Evolutionary conservation across 2,888 invertebrate species (phyloP).

Genomic region (Macaria liturata): DNA sequence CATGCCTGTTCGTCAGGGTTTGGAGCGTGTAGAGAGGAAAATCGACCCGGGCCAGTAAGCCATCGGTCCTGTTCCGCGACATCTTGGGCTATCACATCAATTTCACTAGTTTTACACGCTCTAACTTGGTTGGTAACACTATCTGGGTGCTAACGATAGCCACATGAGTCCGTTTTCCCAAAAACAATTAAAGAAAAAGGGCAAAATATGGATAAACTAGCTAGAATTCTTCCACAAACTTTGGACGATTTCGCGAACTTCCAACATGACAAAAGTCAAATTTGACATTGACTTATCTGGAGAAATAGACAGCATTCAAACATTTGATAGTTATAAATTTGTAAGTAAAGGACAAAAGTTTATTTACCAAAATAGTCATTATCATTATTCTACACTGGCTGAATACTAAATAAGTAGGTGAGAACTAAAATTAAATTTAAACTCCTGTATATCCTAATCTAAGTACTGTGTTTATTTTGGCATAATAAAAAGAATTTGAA

Average conservation of each 20-base stretch:
- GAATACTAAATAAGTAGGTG: too few relatives aligned
- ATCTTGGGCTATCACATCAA: constrained; percentile 66
- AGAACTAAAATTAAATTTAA: too few relatives aligned
- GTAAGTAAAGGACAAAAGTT: too few relatives aligned
- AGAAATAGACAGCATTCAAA: not conserved
- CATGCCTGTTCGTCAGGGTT: constrained; percentile 95
- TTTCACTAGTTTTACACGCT: constrained; percentile 44
- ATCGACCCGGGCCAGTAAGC: constrained; percentile 93
- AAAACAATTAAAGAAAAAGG: constrained; percentile 46
- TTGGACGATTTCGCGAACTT: constrained; percentile 54
- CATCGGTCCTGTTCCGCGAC: constrained; percentile 84
- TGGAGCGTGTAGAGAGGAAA: constrained; percentile 96
- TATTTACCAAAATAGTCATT: too few relatives aligned
- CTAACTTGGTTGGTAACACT: constrained; percentile 46
- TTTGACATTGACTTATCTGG: constrained; percentile 14
- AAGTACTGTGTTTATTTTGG: too few relatives aligned
- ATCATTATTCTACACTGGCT: too few relatives aligned
- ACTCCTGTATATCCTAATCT: too few relatives aligned
- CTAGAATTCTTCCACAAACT: constrained; percentile 59
- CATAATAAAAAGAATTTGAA: too few relatives aligned
- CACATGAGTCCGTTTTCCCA: constrained; percentile 59
- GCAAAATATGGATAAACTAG: constrained; percentile 61
- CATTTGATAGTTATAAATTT: too few relatives aligned
- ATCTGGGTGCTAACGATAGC: constrained; percentile 46
- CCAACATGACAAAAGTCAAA: constrained; percentile 82